Base-by-base conservation (phyloP, 2,797 vertebrate species). In the Oophaga sylvatica region DNA sequence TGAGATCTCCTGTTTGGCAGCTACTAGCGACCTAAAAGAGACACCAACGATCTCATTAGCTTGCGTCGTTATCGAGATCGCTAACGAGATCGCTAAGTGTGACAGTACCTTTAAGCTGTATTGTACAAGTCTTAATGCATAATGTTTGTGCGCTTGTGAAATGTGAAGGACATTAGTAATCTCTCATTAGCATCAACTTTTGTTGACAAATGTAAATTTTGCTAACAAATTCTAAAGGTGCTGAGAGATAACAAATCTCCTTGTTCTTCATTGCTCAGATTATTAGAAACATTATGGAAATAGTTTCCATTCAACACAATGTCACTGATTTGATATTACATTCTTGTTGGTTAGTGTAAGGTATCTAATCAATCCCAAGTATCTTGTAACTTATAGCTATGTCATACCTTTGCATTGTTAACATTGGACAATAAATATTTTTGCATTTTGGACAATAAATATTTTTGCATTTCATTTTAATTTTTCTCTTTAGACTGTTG, bases 261-360 rank as follows among this genome's bases (percentile, higher is more conserved):
- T 71, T 71, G 68, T 41, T 31, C 68, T 35, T 3, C 68, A 5
- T 41, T 29, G 68, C 31, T 71, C 31, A 19, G 15, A 41, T 35
- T 71, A 71, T 35, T 71, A 71, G 68, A 71, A 71, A 35, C 31
- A 71, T 35, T 71, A 71, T 31, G 68, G 29, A 71, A 41, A 71
- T 26, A 31, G 67, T 71, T 71, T 71, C 19, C 29, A 71, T 71
- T 71, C 68, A 71, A 17, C 31, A 71, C 35, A 71, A 35, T 71
- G 68, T 71, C 68, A 71, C 68, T 2, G 68, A 19, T 16, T 71
- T 29, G 68, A 19, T 71, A 71, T 71, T 71, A 71, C 31, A 17
- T 31, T 71, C 68, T 7, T 71, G 68, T 19, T 41, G 68, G 68
- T 7, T 71, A 41, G 4, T 41, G 8, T 71, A 31, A 71, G 15